Conservation (phyloP, 2,797 vertebrate species). For the Anableps anableps region DNA sequence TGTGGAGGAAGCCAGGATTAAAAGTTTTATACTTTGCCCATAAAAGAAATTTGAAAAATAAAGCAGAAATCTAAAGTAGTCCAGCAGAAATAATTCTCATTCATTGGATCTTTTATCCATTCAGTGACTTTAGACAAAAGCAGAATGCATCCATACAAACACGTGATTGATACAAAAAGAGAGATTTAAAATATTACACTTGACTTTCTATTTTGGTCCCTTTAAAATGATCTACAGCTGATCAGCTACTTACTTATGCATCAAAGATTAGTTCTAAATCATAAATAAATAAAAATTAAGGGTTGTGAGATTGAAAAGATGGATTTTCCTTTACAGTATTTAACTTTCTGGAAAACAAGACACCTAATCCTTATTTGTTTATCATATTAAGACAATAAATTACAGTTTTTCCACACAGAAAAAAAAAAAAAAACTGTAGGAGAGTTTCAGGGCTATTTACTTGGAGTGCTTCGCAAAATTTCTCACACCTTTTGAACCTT, state of each 20-base stretch:
- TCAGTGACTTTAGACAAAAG: neutral
- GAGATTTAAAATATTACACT: neutral
- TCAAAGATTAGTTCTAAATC: conserved; percentile 1
- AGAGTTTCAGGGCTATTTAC: neutral
- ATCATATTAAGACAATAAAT: neutral
- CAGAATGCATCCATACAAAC: neutral
- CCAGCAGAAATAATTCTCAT: neutral
- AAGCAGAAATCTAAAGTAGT: neutral
- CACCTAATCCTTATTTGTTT: neutral
- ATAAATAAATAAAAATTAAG: neutral
- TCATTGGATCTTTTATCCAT: neutral
- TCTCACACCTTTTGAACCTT: neutral
- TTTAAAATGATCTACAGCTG: conserved; percentile 1
- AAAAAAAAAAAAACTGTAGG: neutral
- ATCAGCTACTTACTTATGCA: neutral
- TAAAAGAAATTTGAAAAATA: neutral
- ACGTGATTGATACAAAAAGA: neutral
- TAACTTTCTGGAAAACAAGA: conserved; percentile 12
- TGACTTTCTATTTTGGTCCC: neutral
- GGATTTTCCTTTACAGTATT: neutral
- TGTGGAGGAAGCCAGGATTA: neutral
- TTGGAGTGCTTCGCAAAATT: neutral
- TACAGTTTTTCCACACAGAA: neutral
- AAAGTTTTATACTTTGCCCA: neutral
- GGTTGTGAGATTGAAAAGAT: neutral